Percentiles rank a stretch among this genome's conserved stretches.
Conservation (phyloP, 1,140 invertebrate species). For the Drosophila biarmipes region DNA sequence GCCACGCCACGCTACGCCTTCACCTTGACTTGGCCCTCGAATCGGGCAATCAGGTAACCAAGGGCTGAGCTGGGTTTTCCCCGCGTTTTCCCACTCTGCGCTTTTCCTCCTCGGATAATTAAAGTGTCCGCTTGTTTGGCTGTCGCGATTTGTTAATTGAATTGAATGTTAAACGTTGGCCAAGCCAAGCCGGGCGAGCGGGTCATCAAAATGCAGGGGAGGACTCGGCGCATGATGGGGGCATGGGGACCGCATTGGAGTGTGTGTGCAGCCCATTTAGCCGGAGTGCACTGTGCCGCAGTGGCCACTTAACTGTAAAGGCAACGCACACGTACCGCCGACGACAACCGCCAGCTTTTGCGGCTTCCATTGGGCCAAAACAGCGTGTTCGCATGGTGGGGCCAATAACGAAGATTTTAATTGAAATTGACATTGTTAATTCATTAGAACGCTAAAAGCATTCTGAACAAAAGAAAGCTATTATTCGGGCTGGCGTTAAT, state of each 20-base stretch:
- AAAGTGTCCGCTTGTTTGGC: constrained; percentile 43
- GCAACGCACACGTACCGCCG: constrained; percentile 71
- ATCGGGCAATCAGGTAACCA: constrained; percentile 51
- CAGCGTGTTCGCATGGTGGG: constrained; percentile 38
- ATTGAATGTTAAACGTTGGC: constrained; percentile 64
- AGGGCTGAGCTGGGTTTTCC: constrained; percentile 25
- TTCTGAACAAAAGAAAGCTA: background rate
- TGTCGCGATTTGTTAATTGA: constrained; percentile 80
- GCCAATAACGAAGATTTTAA: constrained; percentile 17
- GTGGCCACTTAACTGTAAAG: constrained; percentile 69
- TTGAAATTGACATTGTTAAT: constrained; percentile 24
- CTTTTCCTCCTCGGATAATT: constrained; percentile 48
- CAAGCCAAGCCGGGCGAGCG: constrained; percentile 29
- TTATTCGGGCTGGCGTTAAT: background rate
- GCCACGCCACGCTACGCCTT: constrained; percentile 33
- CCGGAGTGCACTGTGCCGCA: constrained; percentile 48
- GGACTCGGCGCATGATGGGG: constrained; percentile 19
- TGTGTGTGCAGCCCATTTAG: constrained; percentile 65
- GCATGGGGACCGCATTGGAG: constrained; percentile 2
- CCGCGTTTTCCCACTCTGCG: constrained; percentile 3
- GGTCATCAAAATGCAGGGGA: constrained; percentile 77
- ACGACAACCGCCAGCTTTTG: constrained; percentile 2
- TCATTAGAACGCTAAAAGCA: constrained; percentile 5
- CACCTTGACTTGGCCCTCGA: constrained; percentile 58
- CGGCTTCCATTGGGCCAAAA: constrained; percentile 38